Evolutionary conservation across 1,140 invertebrate species (phyloP).

Genomic region (Vanessa tameamea): DNA sequence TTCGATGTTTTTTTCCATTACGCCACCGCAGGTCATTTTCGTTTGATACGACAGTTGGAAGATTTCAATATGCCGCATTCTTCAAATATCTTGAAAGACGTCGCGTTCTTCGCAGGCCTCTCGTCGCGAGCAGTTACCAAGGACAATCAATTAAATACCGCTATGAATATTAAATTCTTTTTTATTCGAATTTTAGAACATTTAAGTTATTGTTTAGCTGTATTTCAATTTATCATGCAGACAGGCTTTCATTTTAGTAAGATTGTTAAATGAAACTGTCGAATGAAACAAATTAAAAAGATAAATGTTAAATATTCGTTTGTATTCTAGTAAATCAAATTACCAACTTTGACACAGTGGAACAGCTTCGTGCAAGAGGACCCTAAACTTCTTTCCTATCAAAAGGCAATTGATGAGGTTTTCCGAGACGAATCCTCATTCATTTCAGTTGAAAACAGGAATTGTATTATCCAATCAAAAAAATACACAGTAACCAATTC

Average conservation of each 20-base stretch:
- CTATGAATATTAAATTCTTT: slow-evolving; percentile 16
- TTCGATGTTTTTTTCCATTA: not conserved
- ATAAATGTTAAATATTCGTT: not conserved
- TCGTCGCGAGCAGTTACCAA: slow-evolving; percentile 26
- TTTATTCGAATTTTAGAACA: not conserved
- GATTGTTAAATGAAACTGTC: no score
- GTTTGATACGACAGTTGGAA: slow-evolving; percentile 56
- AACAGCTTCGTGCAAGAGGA: no score
- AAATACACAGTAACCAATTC: not conserved
- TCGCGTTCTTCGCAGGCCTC: slow-evolving; percentile 44
- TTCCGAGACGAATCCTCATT: no score
- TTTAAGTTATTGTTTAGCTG: not conserved
- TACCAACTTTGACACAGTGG: no score
- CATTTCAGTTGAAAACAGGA: no score
- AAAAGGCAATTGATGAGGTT: no score
- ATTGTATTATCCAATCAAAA: no score
- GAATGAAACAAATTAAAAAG: no score
- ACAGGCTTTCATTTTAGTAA: not conserved
- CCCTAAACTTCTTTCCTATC: no score
- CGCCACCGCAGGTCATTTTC: slow-evolving; percentile 49
- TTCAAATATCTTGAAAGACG: slow-evolving; percentile 62
- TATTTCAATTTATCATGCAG: not conserved
- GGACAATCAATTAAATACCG: slow-evolving; percentile 28
- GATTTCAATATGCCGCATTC: slow-evolving; percentile 72
- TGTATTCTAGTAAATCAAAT: not conserved